Percentiles rank a stretch among this genome's conserved stretches.
Evolutionary conservation across 2,113 vertebrate species (phyloP).

Genomic region (Henicopernis longicauda): DNA sequence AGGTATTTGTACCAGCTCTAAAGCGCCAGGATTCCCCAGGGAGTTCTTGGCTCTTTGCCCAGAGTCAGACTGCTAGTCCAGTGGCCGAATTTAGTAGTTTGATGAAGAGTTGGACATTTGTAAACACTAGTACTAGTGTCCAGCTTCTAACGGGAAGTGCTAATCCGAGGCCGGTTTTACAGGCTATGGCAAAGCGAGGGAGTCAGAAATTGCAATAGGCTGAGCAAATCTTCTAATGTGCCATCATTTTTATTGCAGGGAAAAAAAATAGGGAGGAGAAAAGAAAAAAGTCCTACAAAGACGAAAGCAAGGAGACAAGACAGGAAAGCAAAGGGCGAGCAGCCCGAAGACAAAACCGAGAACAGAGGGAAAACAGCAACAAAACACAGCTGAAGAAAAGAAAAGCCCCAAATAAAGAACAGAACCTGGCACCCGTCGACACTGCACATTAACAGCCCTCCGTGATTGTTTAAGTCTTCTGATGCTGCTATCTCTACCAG

Average conservation of each 20-base stretch:
- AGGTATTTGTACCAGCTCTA: not conserved
- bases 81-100: not conserved
- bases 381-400: constrained; percentile 88
- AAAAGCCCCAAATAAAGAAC: constrained; percentile 80
- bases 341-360: constrained; percentile 77
- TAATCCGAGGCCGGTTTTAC: not conserved
- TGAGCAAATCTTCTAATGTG: constrained; percentile 28
- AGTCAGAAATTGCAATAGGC: not conserved
- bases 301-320: constrained; percentile 80
- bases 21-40: not conserved
- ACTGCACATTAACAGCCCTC: constrained; percentile 77
- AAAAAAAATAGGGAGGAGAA: constrained; percentile 79
- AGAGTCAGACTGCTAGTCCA: not conserved
- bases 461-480: constrained; percentile 69
- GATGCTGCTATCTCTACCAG: constrained; percentile 91
- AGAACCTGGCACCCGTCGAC: constrained; percentile 72
- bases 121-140: not conserved
- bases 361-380: constrained; percentile 85
- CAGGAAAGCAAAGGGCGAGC: constrained; percentile 80
- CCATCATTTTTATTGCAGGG: constrained; percentile 69
- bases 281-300: constrained; percentile 84
- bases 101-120: not conserved
- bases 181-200: not conserved
- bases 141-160: not conserved
- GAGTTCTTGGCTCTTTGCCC: not conserved